phyloP scores from a whole-genome alignment of 2,888 invertebrate genomes.

The Chironomus riparius region DNA sequence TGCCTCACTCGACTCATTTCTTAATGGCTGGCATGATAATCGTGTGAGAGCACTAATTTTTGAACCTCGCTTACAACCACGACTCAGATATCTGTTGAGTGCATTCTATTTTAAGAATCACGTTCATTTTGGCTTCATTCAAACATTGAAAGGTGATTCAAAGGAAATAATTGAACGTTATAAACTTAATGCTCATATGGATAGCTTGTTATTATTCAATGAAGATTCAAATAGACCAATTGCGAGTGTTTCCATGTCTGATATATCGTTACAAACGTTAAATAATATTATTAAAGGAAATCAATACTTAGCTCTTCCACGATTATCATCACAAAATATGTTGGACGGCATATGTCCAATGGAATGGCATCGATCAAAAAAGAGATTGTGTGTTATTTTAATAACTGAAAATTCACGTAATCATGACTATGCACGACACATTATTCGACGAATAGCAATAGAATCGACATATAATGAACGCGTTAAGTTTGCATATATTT shows the following conservation, averaged over 20 bases:
- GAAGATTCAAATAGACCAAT: constrained; percentile 73
- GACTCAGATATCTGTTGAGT: constrained; percentile 77
- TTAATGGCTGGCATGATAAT: constrained; percentile 87
- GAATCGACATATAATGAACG: constrained; percentile 58
- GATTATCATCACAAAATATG: constrained; percentile 82
- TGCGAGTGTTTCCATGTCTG: constrained; percentile 80
- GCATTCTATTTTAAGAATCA: constrained; percentile 79
- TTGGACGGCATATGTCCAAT: constrained; percentile 66
- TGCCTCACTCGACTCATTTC: constrained; percentile 63
- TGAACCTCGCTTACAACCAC: constrained; percentile 63
- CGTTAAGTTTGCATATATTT: constrained; percentile 82
- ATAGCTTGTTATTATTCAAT: constrained; percentile 80
- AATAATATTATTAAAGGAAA: constrained; percentile 82
- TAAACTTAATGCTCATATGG: constrained; percentile 63
- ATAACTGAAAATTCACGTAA: constrained; percentile 55
- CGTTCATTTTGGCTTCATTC: constrained; percentile 76
- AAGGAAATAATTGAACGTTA: constrained; percentile 56
- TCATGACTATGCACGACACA: constrained; percentile 47
- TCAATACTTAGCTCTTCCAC: constrained; percentile 76
- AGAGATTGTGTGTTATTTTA: constrained; percentile 68
- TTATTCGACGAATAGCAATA: constrained; percentile 62
- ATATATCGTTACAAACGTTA: constrained; percentile 79
- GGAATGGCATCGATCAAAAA: constrained; percentile 69
- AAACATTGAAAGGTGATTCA: constrained; percentile 52
- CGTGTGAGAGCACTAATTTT: constrained; percentile 82